Base-by-base conservation (phyloP, 2,888 invertebrate species). In the Chironomus tentans region DNA sequence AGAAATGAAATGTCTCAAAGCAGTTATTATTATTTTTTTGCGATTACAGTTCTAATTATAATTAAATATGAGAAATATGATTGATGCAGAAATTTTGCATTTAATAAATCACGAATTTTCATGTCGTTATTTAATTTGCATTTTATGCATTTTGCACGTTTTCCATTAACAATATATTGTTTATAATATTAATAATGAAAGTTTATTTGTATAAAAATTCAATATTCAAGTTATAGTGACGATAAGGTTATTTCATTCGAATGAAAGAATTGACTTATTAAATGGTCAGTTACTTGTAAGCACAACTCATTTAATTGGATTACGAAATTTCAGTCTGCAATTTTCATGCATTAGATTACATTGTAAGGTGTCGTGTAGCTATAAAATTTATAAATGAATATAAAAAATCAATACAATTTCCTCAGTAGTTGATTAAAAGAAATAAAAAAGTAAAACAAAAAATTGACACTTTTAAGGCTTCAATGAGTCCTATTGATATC, bases 101-200 rank as follows among this genome's bases (percentile, higher is more conserved):
- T 70, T 47, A 24, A 70, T 70, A 70, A 70, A 70, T 70, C 70
- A 70, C 70, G 70, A 47, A 70, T 22, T 21, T 48, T 70, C 70
- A 70, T 48, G 70, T 48, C 70, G 22, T 70, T 65, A 47, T 47
- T 70, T 70, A 70, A 47, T 70, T 65, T 68, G 48, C 21, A 46
- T 28, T 70, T 70, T 70, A 70, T 70, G 70, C 24, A 48, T 21
- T 70, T 70, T 70, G 70, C 70, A 70, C 70, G 70, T 70, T 70
- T 22, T 15, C 65, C 65, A 65, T 65, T 56, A 56, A 56, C 56
- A 56, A 15, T 56, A 15, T 21, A 38, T 38, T 38, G 38, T 38
- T 38, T 38, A 38, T 38, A 38, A 38, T 38, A 38, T 56, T 56
- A 56, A 56, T 56, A 18, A 56, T 56, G 18, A 56, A 15, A 56